Evolutionary conservation across 2,888 invertebrate genomes (phyloP), one percentile per base, ranked within the genome.

Genomic region (Brachyopa scutellaris): DNA sequence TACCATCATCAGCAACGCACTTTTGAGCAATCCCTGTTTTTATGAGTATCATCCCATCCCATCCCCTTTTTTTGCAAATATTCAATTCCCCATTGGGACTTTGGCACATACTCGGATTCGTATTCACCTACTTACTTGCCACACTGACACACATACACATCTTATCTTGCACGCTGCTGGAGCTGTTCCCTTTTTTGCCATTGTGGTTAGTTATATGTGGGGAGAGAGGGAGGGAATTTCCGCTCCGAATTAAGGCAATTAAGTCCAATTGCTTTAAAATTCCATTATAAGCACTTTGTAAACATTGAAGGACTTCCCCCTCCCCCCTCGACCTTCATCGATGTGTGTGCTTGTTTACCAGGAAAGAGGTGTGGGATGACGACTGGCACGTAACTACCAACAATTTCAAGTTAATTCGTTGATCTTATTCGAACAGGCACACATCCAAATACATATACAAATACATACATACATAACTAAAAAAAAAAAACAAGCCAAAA

Each of bases 201-300:
- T 73, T 69, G 69, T 36, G 80, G 80, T 69, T 80, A 64, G 69
- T 69, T 57, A 62, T 67, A 57, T 42, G 74, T 6, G 6, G 26
- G 4, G 6, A 6, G 36, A 33, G 55, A 49, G 80, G 55, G 57
- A 49, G 62, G 33, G 53, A 61, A 77, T 72, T 77, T 77, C 61
- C 70, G 64, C 61, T 82, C 45, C 77, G 70, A 77, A 77, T 77
- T 82, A 72, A 82, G 82, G 82, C 82, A 82, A 82, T 82, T 82
- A 82, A 82, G 82, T 77, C 82, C 66, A 82, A 82, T 72, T 82
- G 77, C 82, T 82, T 76, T 77, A 82, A 82, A 82, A 82, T 82
- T 76, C 70, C 70, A 77, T 70, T 77, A 77, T 77, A 82, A 82
- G 82, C 70, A 77, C 76, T 77, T 77, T 82, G 77, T 77, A 76